Evolutionary conservation across 2,113 vertebrate genomes (phyloP), one percentile per base, ranked within the genome.

Genomic region (Python bivittatus): DNA sequence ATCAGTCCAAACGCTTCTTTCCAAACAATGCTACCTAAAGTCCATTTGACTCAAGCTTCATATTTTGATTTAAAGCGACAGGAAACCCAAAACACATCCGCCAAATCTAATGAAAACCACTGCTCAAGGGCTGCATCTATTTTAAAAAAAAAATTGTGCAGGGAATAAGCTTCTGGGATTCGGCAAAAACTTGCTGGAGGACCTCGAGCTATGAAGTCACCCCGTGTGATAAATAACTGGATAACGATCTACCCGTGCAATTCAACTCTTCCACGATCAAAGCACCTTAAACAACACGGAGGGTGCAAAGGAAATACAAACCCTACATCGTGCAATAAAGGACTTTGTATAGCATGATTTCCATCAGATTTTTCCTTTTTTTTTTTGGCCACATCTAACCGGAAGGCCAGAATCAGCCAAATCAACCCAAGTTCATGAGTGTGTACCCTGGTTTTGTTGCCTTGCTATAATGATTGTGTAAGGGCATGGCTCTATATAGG

Each of bases 41-140:
- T 60, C 60, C 58, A 93, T 94, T 88, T 5, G 57, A 0, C 90
- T 94, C 93, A 64, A 88, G 83, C 92, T 92, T 93, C 56, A 91
- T 92, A 85, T 92, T 97, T 97, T 96, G 91, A 96, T 95, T 96
- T 91, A 93, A 48, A 96, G 93, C 87, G 95, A 97, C 95, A 93
- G 94, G 94, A 93, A 93, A 96, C 89, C 91, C 93, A 91, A 97
- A 93, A 68, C 94, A 93, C 91, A 92, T 94, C 94, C 12, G 8
- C 1, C 87, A 68, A 91, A 92, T 38, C 90, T 94, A 94, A 97
- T 93, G 94, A 94, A 91, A 96, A 97, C 83, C 94, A 92, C 17
- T 29, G 54, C 93, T 0, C 10, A 54, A 84, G 84, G 89, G 90
- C 92, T 91, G 91, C 42, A 3, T 91, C 93, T 91, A 11, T 86